Base-by-base conservation (phyloP, 2,797 vertebrate species). In the Neosalanx taihuensis region DNA sequence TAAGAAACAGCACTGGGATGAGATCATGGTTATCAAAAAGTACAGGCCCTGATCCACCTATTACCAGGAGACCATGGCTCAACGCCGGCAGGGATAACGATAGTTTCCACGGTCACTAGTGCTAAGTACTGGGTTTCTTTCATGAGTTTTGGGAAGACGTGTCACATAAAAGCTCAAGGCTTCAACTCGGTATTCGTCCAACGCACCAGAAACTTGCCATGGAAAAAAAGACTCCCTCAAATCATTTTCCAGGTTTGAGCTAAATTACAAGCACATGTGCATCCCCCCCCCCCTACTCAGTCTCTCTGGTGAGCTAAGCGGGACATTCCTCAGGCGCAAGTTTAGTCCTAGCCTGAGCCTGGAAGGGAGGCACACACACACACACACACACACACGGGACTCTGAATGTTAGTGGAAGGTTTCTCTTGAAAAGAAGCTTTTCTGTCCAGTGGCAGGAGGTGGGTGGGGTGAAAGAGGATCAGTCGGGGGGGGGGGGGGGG, bases 381-480 rank as follows among this genome's bases (percentile, higher is more conserved):
- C 23, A 26, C 23, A 26, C 23, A 26, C 10, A 13, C 3, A 41
- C 23, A 26, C 23, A 26, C 23, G 1, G 10, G 75, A 62, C 5
- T 68, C 69, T 20, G 67, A 69, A 64, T 30, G 41, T n/a, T 41
- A 59, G 68, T 71, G 75, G 71, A 67, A 63, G 77, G 60, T 71
- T 13, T 46, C 64, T 77, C 72, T 64, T 83, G 67, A 78, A 83
- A 83, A 72, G 72, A 70, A 61, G 33, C 41, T 46, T 46, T 46
- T 68, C 69, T 84, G 78, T 81, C 66, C 76, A 65, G 56, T 73
- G 10, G 3, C 66, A 72, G 79, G 15, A 18, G 15, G 51, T 26
- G 9, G 6, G n/a, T 60, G 64, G 30, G 59, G 33, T 59, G 71
- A 86, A 86, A 86, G 82, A 75, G 77, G 80, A 82, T 79, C 79